Percentiles rank a stretch among this genome's conserved stretches.
Conservation (phyloP, 1,140 invertebrate genomes). For the Tetramorium alpestre region DNA sequence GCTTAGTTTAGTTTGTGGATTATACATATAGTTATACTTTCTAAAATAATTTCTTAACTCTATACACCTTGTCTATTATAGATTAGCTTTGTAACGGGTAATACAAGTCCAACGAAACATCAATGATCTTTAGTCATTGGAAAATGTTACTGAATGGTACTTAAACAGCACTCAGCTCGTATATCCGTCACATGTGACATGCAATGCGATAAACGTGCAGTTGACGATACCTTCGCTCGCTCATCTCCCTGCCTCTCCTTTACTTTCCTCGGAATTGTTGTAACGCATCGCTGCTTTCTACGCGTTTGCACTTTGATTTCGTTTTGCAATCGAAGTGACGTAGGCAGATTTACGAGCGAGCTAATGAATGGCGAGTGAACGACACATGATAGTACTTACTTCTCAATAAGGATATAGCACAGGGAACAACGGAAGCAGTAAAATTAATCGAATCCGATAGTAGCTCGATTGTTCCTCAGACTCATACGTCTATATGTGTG, state of each 20-base stretch:
- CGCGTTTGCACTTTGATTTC: neutral
- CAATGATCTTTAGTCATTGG: neutral
- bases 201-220: slow-evolving; percentile 12
- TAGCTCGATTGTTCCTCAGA: slow-evolving; percentile 1
- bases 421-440: slow-evolving; percentile 9
- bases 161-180: neutral
- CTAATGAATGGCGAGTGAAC: slow-evolving; percentile 35
- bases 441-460: slow-evolving; percentile 15
- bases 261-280: slow-evolving; percentile 48
- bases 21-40: slow-evolving; percentile 3
- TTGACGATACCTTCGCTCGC: neutral
- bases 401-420: neutral
- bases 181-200: slow-evolving; percentile 3
- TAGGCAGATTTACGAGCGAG: slow-evolving; percentile 21
- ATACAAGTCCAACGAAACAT: neutral
- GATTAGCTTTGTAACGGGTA: neutral
- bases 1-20: neutral
- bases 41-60: slow-evolving; percentile 2
- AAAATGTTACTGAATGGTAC: neutral
- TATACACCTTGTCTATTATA: neutral
- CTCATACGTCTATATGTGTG: neutral
- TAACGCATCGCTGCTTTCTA: slow-evolving; percentile 34
- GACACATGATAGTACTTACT: neutral
- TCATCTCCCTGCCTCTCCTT: slow-evolving; percentile 7
- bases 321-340: slow-evolving; percentile 22